Base-by-base conservation (phyloP, 2,888 invertebrate species). In the Boloria selene region DNA sequence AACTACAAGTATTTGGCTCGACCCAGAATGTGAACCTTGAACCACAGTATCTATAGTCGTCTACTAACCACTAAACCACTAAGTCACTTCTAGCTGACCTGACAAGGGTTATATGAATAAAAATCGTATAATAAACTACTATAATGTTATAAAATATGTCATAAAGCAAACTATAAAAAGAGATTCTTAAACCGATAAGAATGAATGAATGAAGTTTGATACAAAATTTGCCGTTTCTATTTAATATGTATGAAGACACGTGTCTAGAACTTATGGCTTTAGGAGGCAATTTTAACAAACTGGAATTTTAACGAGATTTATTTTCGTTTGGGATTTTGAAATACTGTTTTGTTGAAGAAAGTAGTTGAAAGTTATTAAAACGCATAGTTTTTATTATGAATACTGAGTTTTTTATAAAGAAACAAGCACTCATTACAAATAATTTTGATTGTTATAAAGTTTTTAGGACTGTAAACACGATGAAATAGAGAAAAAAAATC, bases 211-310 rank as follows among this genome's bases (percentile, higher is more conserved):
- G 47, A n/a, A 22, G 31, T 7, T 26, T 4, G n/a, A 53, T 26
- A 26, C 52, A 26, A 53, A 13, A 53, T 53, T 31, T 31, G 31
- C 14, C 18, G 52, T 53, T 31, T 53, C 52, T 53, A 53, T n/a
- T 53, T 22, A 53, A 53, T 53, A 53, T 53, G 26, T 53, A 53
- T 53, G 52, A 53, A 26, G 26, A 53, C 52, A 53, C 52, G 31
- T 53, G 52, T 53, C 26, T 53, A 31, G n/a, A 53, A 26, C 52
- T 14, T 49, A 49, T 49, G 26, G 7, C 52, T 53, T 13, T n/a
- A 6, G 31, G 3, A 31, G 31, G 52, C n/a, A 22, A 31, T 53
- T 53, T 22, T 53, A 13, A 52, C 4, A 14, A n/a, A 53, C 26
- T 31, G 31, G 26, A 53, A n/a, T 53, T 52, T 22, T 13, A n/a